A percentile compares a stretch with the other conserved stretches of the same genome.
Evolutionary conservation across 64 coral and sea anemone species (phyloP).

Genomic region (Stylophora pistillata): DNA sequence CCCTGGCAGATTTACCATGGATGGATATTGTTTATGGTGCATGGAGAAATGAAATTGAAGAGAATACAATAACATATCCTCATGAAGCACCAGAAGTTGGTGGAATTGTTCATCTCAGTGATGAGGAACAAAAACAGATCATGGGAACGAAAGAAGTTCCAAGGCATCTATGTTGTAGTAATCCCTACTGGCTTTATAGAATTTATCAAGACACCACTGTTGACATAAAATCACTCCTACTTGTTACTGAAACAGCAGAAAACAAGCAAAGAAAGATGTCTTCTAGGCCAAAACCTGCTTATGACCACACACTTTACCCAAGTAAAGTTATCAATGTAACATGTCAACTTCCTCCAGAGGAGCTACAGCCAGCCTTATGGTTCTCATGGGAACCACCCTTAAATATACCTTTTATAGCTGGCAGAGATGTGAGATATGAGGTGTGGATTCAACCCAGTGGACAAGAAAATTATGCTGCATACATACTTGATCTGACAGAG

Average conservation of each 20-base stretch:
- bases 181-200: conserved; percentile 93
- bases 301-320: conserved; percentile 47
- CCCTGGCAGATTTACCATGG: conserved; percentile 68
- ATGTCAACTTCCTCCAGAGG: conserved; percentile 22
- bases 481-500: conserved; percentile 70
- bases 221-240: conserved; percentile 75
- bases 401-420: conserved; percentile 57
- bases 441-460: conserved; percentile 87
- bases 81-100: conserved; percentile 70
- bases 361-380: conserved; percentile 15
- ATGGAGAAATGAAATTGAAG: conserved; percentile 79
- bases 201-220: conserved; percentile 98
- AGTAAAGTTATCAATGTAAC: conserved; percentile 78
- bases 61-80: conserved; percentile 88
- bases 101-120: conserved; percentile 80
- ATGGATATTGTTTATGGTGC: conserved; percentile 62
- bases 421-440: conserved; percentile 70
- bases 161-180: conserved; percentile 78
- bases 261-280: conserved; percentile 35
- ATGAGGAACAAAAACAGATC: conserved; percentile 66
- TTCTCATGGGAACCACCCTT: conserved; percentile 80
- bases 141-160: conserved; percentile 64
- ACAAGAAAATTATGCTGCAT: conserved; percentile 71
- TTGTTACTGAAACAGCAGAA: conserved; percentile 36
- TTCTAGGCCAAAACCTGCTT: not conserved